Evolutionary conservation across 2,888 invertebrate genomes (phyloP), one percentile per base, ranked within the genome.

Genomic region (Rhamphomyia laevipes): DNA sequence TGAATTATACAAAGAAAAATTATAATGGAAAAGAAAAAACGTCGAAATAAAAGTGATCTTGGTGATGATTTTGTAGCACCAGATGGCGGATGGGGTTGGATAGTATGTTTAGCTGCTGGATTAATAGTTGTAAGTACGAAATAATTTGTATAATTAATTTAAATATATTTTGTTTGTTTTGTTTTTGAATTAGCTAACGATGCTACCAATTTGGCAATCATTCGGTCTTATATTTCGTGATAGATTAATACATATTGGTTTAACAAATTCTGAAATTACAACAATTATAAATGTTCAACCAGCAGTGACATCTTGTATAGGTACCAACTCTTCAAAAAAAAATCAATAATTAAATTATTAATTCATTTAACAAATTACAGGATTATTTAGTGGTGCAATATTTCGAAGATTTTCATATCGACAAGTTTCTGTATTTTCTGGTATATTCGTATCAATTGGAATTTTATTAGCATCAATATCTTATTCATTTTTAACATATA

Each of bases 1-100:
- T 27, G 5, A 27, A 4, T 27, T 7, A 27, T 7, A 27, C 9
- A 4, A 27, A 27, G 23, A 7, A 27, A 27, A 27, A 7, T 21
- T 27, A 27, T 7, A 27, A 27, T 27, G 23, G 23, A 27, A 7
- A 42, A 27, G 56, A 61, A 68, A 66, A 63, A 70, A 68, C 61
- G 74, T 5, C 61, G 61, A 38, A 65, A 70, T 51, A 69, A 68
- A 52, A 65, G 64, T 37, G 65, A 70, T 57, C 55, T 69, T 43
- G 70, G 70, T 13, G 61, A 73, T 9, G 76, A 78, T 47, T 84
- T 82, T 58, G 67, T 77, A 43, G 78, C 84, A 1, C 86, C 85
- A 0, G 86, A 86, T 63, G 85, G 84, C 5, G 84, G 85, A 1
- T 86, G 84, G 84, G 67, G 67, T 1, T 86, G 85, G 85, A 71